phyloP scores from a whole-genome alignment of 2,888 invertebrate genomes.

The Morinoia aosen region DNA sequence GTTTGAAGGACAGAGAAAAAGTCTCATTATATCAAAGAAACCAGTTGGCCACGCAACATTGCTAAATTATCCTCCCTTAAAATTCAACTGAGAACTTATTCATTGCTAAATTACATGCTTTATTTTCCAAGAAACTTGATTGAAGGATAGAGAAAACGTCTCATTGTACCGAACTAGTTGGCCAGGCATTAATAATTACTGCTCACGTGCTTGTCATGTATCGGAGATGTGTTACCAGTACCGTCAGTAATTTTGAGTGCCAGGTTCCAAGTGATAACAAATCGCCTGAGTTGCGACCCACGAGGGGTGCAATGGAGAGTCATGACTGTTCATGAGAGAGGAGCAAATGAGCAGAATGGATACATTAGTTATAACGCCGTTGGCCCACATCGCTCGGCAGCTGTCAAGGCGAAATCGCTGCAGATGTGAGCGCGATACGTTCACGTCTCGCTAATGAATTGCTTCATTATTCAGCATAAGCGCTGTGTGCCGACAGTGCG shows the following conservation, averaged over 20 bases:
- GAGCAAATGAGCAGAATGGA: slow-evolving; percentile 12
- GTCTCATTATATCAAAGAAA: too few relatives aligned
- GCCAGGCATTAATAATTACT: too few relatives aligned
- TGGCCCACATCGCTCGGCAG: background rate
- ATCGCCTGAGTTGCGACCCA: background rate
- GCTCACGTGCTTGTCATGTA: background rate
- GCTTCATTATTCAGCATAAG: slow-evolving; percentile 30
- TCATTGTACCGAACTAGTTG: too few relatives aligned
- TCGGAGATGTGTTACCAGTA: background rate
- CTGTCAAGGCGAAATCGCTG: slow-evolving; percentile 1
- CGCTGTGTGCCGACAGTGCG: background rate
- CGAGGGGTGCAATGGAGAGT: slow-evolving; percentile 22
- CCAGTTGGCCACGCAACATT: too few relatives aligned
- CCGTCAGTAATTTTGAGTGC: background rate
- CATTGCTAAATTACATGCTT: background rate
- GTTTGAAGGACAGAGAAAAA: background rate
- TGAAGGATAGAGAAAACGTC: background rate
- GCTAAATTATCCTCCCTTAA: background rate
- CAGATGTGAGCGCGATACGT: slow-evolving; percentile 33
- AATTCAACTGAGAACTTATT: background rate
- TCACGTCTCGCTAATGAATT: slow-evolving; percentile 27
- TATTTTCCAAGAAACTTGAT: background rate
- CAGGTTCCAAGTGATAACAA: background rate
- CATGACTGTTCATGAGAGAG: slow-evolving; percentile 9
- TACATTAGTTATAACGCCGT: slow-evolving; percentile 21